Base-by-base conservation (phyloP, 2,113 vertebrate genomes). In the Dasyurus viverrinus region DNA sequence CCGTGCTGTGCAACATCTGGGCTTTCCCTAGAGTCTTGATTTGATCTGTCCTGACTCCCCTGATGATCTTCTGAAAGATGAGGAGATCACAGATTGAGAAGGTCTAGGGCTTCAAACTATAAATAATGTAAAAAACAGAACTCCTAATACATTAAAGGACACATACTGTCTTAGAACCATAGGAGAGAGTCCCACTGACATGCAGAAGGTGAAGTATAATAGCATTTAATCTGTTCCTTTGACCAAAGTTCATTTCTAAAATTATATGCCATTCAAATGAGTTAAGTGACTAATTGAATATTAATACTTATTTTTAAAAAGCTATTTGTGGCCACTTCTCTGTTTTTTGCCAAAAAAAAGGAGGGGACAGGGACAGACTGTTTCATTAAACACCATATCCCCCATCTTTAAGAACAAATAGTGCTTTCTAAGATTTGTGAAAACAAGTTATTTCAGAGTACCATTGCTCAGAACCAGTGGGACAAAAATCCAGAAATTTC, bases 401-500 rank as follows among this genome's bases (percentile, higher is more conserved):
- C 92, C 76, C 26, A 93, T 42, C 27, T 30, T 68, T 89, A 96
- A 97, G 91, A 96, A 98, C 96, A 94, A 93, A 93, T 27, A 97
- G 96, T 97, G 16, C 54, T 27, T 93, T 76, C 91, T 57, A 96
- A 96, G 97, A 94, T 54, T 92, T 90, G 24, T 3, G 91, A 95
- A 96, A 97, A 96, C 94, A 90, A 96, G 94, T 93, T 26, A 93
- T 54, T 90, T 94, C 91, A 76, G 54, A 97, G 91, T 96, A 91
- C 95, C 55, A 14, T 2, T n/a, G 95, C 60, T 95, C 60, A 97
- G 89, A 54, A 95, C 94, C 94, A 92, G 92, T 92, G 93, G 94
- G 97, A 94, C 93, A 97, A 95, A 97, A 90, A 89, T 53, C 96
- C 97, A 97, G 96, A 97, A 97, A 95, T 47, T 95, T 96, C 92